These are phyloP conservation scores for Apteryx owenii DNA, from an alignment of 2,113 vertebrate species.

Conservation along the genomic window DNA sequence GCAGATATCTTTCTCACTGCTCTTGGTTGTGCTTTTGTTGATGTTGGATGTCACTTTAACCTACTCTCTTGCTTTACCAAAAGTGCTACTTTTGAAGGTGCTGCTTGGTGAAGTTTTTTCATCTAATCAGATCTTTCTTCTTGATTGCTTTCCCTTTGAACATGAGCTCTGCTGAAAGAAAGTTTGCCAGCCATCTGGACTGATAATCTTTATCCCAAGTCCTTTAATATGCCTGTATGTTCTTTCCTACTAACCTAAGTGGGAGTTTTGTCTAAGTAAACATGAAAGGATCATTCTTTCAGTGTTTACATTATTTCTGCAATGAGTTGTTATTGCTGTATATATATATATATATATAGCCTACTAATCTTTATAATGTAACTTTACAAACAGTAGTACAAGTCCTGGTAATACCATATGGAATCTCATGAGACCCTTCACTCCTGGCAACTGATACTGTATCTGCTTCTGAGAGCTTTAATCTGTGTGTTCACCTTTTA, in stretches of 20 bases:
- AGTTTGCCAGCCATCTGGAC: neutral
- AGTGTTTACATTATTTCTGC: neutral
- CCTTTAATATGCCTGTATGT: neutral
- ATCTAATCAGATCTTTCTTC: neutral
- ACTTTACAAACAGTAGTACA: neutral
- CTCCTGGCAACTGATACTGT: neutral
- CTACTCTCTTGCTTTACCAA: neutral
- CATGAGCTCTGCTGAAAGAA: neutral
- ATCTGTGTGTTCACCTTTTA: neutral
- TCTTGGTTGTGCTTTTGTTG: neutral
- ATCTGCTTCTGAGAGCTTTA: neutral
- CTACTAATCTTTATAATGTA: neutral
- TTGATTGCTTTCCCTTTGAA: neutral
- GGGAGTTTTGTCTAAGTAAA: neutral
- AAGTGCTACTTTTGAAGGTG: neutral
- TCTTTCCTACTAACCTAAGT: neutral
- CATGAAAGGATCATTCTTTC: neutral
- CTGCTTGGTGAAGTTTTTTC: neutral
- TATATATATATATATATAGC: neutral
- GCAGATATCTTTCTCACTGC: neutral
- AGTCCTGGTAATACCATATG: neutral
- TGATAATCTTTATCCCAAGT: neutral
- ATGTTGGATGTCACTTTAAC: neutral
- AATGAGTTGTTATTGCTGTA: neutral
- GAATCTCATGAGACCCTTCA: neutral